Evolutionary conservation across 2,888 invertebrate genomes (phyloP).

Genomic region (Chloroclysta siterata): DNA sequence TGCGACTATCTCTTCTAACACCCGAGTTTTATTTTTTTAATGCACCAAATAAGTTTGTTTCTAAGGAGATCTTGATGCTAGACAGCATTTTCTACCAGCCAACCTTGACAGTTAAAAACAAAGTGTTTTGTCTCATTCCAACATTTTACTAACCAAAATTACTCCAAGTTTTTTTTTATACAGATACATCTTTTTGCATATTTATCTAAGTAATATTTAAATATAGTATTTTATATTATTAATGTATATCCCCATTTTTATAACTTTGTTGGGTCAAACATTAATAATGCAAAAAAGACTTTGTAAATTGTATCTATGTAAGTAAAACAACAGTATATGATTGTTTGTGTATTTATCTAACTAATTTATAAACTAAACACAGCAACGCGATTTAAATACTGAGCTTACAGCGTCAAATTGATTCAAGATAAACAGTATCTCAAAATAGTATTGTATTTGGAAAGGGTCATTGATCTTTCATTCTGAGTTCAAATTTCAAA

Average conservation of each 20-base stretch:
- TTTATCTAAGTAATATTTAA: background rate
- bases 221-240: background rate
- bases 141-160: background rate
- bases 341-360: background rate
- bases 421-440: no score
- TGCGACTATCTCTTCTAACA: constrained; percentile 45
- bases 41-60: no score
- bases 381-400: background rate
- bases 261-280: background rate
- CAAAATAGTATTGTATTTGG: background rate
- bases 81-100: no score
- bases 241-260: background rate
- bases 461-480: no score
- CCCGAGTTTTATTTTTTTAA: constrained; percentile 22
- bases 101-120: no score
- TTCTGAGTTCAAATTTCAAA: no score
- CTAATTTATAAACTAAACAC: background rate
- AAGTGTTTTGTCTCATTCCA: constrained; percentile 4
- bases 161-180: background rate
- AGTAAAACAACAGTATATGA: background rate
- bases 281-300: no score
- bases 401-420: background rate
- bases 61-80: no score
- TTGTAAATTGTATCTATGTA: background rate
- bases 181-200: background rate